Conservation (phyloP, 2,797 vertebrate species). For the Phalanger gymnotis region DNA sequence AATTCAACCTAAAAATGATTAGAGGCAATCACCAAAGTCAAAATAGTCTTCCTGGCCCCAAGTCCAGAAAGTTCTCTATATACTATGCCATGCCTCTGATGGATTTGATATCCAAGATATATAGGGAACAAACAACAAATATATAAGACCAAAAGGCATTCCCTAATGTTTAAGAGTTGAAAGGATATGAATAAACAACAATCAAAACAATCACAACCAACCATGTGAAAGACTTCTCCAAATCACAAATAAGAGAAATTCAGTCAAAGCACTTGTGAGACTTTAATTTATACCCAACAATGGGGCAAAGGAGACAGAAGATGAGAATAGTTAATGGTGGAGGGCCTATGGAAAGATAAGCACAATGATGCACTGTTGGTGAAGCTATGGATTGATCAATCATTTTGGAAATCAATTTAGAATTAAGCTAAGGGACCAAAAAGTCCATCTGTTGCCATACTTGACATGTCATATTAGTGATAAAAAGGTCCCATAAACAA, state of each 20-base stretch:
- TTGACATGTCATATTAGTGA: not conserved
- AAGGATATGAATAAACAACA: not conserved
- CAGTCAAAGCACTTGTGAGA: not conserved
- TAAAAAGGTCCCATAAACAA: not conserved
- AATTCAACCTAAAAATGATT: not conserved
- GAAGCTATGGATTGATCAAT: not conserved
- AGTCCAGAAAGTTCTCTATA: not conserved
- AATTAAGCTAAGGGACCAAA: too few species aligned
- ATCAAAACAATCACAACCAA: not conserved
- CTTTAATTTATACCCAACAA: not conserved
- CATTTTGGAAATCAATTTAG: not conserved
- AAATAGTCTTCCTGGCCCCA: not conserved
- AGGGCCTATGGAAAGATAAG: not conserved
- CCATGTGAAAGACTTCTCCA: not conserved
- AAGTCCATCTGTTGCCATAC: too few species aligned
- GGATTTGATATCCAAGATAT: not conserved
- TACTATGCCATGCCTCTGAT: not conserved
- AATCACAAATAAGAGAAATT: not conserved
- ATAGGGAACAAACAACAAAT: not conserved
- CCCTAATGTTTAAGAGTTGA: not conserved
- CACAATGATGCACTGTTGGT: not conserved
- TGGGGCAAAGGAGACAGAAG: not conserved
- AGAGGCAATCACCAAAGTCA: not conserved
- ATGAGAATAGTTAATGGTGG: not conserved
- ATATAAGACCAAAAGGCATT: not conserved